These are phyloP conservation scores for Rhopalosiphum padi DNA, from an alignment of 1,140 invertebrate species.

Conservation along the genomic window DNA sequence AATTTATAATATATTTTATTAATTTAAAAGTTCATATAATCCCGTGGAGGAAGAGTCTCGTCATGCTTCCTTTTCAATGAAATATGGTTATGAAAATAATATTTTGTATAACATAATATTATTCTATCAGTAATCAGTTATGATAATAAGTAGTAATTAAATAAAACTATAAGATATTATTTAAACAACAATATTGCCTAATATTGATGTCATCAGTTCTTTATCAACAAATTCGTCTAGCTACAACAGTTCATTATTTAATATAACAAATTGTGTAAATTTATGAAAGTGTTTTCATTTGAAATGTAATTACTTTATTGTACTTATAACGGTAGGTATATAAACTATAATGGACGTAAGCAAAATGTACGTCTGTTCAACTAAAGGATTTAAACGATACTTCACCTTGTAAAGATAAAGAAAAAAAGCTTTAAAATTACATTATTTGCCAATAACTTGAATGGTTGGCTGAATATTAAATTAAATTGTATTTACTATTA, in stretches of 20 bases:
- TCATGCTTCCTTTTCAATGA: too few species aligned
- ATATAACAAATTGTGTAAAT: constrained; percentile 9
- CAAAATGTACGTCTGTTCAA: constrained; percentile 4
- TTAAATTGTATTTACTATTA: neutral
- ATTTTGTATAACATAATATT: neutral
- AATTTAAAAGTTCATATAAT: too few species aligned
- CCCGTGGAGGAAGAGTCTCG: too few species aligned
- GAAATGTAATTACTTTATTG: constrained; percentile 27
- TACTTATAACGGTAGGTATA: neutral
- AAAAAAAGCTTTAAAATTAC: constrained; percentile 11
- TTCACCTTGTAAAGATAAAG: constrained; percentile 28
- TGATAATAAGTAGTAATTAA: neutral
- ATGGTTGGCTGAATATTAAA: neutral
- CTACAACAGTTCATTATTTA: neutral
- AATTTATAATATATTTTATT: too few species aligned
- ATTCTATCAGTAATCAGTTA: neutral
- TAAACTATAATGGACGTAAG: neutral
- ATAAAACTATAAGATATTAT: neutral
- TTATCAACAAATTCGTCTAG: neutral
- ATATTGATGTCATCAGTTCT: neutral
- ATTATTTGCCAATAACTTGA: neutral
- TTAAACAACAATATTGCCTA: neutral
- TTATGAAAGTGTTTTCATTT: constrained; percentile 15
- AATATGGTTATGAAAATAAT: too few species aligned
- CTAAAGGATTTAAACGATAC: constrained; percentile 28